Evolutionary conservation across 1,140 invertebrate species (phyloP), one percentile per base, ranked within the genome.

Genomic region (Hirudo medicinalis): DNA sequence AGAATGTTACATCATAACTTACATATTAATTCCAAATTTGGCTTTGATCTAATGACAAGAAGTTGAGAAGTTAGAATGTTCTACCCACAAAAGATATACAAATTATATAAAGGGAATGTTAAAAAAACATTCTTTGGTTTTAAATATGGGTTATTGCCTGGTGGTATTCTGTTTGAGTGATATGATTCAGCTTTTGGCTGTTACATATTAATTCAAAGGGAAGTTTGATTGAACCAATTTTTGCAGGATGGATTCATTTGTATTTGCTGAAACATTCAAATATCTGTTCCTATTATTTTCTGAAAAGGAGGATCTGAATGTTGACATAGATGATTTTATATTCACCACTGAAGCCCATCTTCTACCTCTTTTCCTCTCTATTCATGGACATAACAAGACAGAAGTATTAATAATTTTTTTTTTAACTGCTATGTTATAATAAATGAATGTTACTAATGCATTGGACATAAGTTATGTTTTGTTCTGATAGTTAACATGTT

Each of bases 311-410:
- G 92, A 98, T 78, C 80, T 97, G 22, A 83, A 91, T 32, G 82
- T 98, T 29, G 89, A 97, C 80, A 82, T 97, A n/a, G 91, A 97
- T 82, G 89, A 96, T 80, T 99, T 95, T 84, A 87, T 98, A 71
- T 91, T 98, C 75, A 97, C 94, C 0, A 99, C 95, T 0, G 95
- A 98, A 80, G 95, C 92, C 3, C 95, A 99, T 84, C 86, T 98
- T 43, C 82, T 99, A 71, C 95, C 95, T 17, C 83, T 98, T 0
- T 89, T 88, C 17, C 83, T 96, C 32, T 90, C 88, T 69, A 78
- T 80, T 13, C 76, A 75, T 53, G 80, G 80, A 60, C 57, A 22
- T 4, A 63, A 63, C 15, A 63, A 63, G 57, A 63, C 57, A 63
- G 57, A 63, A 32, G 57, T 63, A 25, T 63, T 49, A 17, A 5